Base-by-base conservation (phyloP, 1,140 invertebrate genomes). In the Matsumurasca onukii region DNA sequence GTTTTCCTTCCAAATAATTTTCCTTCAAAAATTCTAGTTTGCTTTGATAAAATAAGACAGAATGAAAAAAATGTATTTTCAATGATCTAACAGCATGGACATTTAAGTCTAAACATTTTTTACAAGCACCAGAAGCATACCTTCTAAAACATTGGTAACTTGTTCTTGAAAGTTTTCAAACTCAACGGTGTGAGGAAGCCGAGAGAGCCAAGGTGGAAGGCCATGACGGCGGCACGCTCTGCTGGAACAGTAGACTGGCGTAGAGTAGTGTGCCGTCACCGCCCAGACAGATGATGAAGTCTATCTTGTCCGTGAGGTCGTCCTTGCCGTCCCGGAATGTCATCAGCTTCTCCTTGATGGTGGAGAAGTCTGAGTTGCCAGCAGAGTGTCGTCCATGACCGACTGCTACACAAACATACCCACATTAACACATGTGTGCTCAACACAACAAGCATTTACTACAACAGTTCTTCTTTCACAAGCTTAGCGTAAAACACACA, bases 141-240 rank as follows among this genome's bases (percentile, higher is more conserved):
- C 93, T 89, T 95, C 91, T 49, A 97, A 80, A 34, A 96, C 93
- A 77, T 93, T 92, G 67, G 88, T 92, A 5, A 98, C 91, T 86
- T 97, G 92, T 69, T 95, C 91, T 78, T 96, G 89, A 76, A 97
- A 98, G 78, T 97, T 94, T 71, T 94, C 91, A 81, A 98, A 97
- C 75, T 93, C 91, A 80, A 98, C 12, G 95, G 95, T 13, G 96
- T 98, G 0, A 98, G 84, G 79, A 98, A 98, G 3, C 97, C 96
- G 49, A 98, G 81, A 0, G 95, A 98, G n/a, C 96, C 96, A 70
- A 98, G 85, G 80, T 98, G 95, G 81, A 98, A 98, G 59, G 97
- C 95, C 95, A 98, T 98, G 1, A 98, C 93, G 1, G 97, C 31
- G 97, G 97, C 52, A 98, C 95, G 13, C 94, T 97, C 86, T 95